Percentiles rank a stretch among this genome's conserved stretches.
Evolutionary conservation across 1,140 invertebrate genomes (phyloP).

Genomic region (Bombus fervidus): DNA sequence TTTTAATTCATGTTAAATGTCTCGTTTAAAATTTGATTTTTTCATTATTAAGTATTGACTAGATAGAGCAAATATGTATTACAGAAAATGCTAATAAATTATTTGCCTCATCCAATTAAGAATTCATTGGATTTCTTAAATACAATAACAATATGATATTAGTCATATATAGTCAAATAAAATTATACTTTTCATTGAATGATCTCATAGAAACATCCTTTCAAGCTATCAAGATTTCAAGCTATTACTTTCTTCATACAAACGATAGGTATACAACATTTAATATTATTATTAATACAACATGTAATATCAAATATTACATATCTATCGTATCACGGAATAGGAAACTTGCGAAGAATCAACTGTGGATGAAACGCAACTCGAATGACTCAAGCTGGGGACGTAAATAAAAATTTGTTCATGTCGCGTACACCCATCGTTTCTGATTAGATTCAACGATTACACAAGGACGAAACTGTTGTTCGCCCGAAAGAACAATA

Average conservation of each 20-base stretch:
- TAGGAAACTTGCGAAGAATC: too few species aligned
- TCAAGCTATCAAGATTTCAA: background rate
- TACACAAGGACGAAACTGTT: conserved; percentile 3
- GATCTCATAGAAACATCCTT: background rate
- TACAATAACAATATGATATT: too few species aligned
- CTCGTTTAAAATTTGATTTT: background rate
- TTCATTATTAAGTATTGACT: background rate
- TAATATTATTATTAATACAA: background rate
- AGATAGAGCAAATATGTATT: background rate
- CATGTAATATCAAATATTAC: background rate
- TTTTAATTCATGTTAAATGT: conserved; percentile 10
- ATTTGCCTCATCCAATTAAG: background rate
- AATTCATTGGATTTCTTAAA: background rate
- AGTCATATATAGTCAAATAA: background rate
- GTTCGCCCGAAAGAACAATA: background rate
- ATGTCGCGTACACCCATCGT: background rate
- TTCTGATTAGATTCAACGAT: conserved; percentile 18
- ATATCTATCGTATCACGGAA: background rate
- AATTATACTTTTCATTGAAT: background rate
- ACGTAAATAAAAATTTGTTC: conserved; percentile 4
- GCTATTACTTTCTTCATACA: background rate
- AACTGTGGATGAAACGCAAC: background rate
- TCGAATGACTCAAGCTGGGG: background rate
- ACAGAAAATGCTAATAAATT: background rate
- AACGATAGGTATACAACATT: background rate